Evolutionary conservation across 2,888 invertebrate genomes (phyloP).

Genomic region (Tenthredo notha): DNA sequence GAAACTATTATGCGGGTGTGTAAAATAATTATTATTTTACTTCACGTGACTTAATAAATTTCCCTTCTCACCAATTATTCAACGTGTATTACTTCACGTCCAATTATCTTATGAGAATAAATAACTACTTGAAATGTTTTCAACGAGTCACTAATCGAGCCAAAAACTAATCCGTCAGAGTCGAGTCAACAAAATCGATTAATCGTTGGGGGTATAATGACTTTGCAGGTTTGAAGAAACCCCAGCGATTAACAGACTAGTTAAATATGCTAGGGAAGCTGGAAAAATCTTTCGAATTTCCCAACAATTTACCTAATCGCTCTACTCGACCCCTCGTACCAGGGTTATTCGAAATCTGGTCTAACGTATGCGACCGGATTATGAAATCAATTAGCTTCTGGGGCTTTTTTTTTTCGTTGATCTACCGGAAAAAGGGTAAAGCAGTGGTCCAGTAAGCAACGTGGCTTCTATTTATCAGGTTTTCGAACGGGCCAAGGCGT

Average conservation of each 20-base stretch:
- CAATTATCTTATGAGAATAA: too few species aligned
- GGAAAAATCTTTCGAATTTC: conserved; percentile 42
- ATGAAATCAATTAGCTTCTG: conserved; percentile 46
- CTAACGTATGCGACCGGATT: conserved; percentile 49
- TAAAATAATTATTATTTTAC: too few species aligned
- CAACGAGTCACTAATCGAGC: conserved; percentile 36
- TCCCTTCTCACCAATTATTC: too few species aligned
- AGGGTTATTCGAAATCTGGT: conserved; percentile 28
- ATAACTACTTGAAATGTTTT: not conserved
- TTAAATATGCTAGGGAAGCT: conserved; percentile 39
- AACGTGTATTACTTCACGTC: too few species aligned
- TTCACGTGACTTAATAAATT: too few species aligned
- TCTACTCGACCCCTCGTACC: conserved; percentile 28
- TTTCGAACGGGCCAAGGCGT: conserved; percentile 52
- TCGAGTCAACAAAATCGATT: conserved; percentile 31
- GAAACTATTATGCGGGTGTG: too few species aligned
- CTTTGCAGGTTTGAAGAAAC: conserved; percentile 30
- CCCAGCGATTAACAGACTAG: conserved; percentile 43
- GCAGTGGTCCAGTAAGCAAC: conserved; percentile 26
- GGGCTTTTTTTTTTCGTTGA: conserved; percentile 45
- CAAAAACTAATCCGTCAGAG: not conserved
- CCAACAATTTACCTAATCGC: conserved; percentile 47
- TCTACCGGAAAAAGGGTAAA: conserved; percentile 43
- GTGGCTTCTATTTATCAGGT: conserved; percentile 49
- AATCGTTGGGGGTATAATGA: conserved; percentile 34